These are phyloP conservation scores for Cryptoprocta ferox DNA, from an alignment of 2,797 vertebrate genomes.

Conservation along the genomic window DNA sequence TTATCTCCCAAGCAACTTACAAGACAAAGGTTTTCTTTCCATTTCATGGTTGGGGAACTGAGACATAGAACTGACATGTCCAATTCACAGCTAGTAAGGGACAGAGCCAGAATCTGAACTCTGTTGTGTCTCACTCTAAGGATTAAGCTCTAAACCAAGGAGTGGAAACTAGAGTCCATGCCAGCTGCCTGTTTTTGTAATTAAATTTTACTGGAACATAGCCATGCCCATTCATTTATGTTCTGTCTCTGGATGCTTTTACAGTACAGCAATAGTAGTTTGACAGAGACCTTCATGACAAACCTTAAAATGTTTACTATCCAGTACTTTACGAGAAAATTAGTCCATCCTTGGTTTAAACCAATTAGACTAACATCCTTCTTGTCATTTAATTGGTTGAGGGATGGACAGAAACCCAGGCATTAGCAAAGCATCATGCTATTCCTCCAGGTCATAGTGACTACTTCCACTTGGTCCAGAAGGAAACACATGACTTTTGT, in stretches of 20 bases:
- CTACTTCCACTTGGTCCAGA: neutral
- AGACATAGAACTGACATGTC: neutral
- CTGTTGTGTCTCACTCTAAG: neutral
- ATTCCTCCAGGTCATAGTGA: neutral
- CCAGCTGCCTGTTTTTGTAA: neutral
- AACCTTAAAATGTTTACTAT: neutral
- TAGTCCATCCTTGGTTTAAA: neutral
- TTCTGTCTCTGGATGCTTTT: neutral
- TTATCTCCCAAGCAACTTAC: neutral
- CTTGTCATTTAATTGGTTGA: neutral
- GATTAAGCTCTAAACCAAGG: neutral
- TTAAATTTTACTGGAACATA: neutral
- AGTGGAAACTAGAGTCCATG: neutral
- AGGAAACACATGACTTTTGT: neutral
- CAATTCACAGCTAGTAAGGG: neutral
- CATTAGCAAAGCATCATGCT: neutral
- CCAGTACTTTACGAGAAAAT: neutral
- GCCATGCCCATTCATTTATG: rapidly evolving
- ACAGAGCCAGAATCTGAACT: neutral
- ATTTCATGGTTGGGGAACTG: neutral
- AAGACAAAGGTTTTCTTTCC: neutral
- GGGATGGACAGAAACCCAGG: neutral
- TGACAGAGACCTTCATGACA: neutral
- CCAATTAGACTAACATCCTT: neutral
- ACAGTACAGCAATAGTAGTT: neutral